Conservation (phyloP, 1,140 invertebrate genomes). For the Caenorhabditis elegans region DNA sequence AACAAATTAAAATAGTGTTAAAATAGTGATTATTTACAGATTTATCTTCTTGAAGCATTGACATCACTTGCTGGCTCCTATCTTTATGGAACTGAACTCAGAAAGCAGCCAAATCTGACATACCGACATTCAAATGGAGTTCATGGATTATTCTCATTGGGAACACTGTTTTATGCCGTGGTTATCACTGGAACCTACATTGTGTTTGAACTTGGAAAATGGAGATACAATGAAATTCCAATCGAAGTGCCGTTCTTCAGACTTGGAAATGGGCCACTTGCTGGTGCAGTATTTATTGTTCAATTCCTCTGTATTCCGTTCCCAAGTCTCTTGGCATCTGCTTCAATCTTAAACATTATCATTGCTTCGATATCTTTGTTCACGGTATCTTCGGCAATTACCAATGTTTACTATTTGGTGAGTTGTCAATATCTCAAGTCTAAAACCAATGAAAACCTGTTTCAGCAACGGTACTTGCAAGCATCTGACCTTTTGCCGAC, state of each 20-base stretch:
- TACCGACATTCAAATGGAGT: constrained; percentile 50
- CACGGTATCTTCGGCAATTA: constrained; percentile 59
- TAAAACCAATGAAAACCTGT: background rate
- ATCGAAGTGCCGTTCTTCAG: constrained; percentile 62
- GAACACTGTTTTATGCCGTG: constrained; percentile 60
- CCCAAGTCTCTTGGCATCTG: constrained; percentile 53
- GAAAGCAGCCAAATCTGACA: constrained; percentile 35
- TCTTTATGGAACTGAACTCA: constrained; percentile 54
- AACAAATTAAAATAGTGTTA: no score
- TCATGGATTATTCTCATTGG: constrained; percentile 59
- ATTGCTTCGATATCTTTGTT: constrained; percentile 60
- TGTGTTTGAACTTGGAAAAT: constrained; percentile 65
- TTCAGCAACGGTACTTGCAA: constrained; percentile 34
- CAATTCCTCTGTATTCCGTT: constrained; percentile 37
- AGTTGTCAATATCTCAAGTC: background rate
- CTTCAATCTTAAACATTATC: constrained; percentile 59
- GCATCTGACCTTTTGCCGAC: constrained; percentile 45
- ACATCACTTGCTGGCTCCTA: constrained; percentile 55
- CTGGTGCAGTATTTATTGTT: constrained; percentile 59
- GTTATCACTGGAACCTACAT: constrained; percentile 61
- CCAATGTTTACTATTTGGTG: constrained; percentile 64
- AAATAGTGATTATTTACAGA: background rate
- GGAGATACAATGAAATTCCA: constrained; percentile 58
- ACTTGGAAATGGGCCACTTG: constrained; percentile 64
- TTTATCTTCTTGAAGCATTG: constrained; percentile 47